Evolutionary conservation across 2,113 vertebrate species (phyloP).

Genomic region (Acrocephalus arundinaceus): DNA sequence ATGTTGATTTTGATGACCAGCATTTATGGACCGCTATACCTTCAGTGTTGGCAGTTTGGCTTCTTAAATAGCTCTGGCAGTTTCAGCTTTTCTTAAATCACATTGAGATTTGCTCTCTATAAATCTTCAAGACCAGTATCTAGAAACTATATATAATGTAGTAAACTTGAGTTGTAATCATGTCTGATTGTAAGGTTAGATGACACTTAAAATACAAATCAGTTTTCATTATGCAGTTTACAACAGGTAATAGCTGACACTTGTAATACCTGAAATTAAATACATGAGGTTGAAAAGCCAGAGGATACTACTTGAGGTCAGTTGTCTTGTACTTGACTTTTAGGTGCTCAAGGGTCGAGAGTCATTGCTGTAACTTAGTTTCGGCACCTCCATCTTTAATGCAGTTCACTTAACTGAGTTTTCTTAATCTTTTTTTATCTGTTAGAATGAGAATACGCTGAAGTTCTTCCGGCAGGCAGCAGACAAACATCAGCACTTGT

Average conservation of each 20-base stretch:
- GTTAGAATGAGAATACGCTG: slow-evolving; percentile 80
- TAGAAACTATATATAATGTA: not conserved
- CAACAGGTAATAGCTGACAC: not conserved
- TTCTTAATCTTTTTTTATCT: not conserved
- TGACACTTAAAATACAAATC: not conserved
- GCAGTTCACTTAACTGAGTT: not conserved
- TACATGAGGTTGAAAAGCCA: not conserved
- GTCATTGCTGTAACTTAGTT: not conserved
- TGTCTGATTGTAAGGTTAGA: not conserved
- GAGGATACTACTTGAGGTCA: not conserved
- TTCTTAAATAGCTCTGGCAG: not conserved
- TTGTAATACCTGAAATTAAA: not conserved
- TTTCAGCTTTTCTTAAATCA: not conserved
- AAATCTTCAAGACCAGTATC: not conserved
- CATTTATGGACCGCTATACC: not conserved
- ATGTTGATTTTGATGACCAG: not conserved
- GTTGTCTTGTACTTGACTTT: not conserved
- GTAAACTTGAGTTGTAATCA: not conserved
- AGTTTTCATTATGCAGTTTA: not conserved
- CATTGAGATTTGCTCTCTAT: not conserved
- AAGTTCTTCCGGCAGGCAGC: slow-evolving; percentile 79
- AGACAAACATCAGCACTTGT: slow-evolving; percentile 87
- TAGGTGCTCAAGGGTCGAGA: not conserved
- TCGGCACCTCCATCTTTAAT: not conserved
- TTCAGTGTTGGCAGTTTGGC: not conserved